A percentile compares a stretch with the other conserved stretches of the same genome.
phyloP scores from a whole-genome alignment of 2,113 vertebrate species.

The Oreochromis aureus region DNA sequence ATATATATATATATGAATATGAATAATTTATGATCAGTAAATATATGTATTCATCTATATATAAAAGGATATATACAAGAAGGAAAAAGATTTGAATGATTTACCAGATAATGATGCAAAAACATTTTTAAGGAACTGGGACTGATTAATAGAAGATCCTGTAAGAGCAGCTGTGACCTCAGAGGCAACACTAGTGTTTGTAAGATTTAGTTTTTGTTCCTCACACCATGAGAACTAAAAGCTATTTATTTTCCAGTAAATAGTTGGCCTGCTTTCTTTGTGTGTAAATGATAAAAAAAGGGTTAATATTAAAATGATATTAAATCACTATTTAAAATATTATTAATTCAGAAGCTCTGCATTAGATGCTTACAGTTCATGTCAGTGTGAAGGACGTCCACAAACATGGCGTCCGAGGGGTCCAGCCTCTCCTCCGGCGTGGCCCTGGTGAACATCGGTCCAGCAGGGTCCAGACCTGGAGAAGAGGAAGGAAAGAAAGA shows the following conservation, averaged over 20 bases:
- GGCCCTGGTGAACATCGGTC: conserved; percentile 81
- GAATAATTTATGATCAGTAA: not conserved
- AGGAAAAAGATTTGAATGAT: not conserved
- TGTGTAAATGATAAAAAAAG: not conserved
- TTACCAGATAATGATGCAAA: not conserved
- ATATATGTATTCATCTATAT: rapidly evolving
- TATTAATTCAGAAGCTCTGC: not conserved
- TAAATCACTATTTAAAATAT: rapidly evolving
- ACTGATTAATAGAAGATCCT: rapidly evolving
- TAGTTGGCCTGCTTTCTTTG: not conserved
- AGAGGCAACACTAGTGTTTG: not conserved
- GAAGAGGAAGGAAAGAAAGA: not conserved
- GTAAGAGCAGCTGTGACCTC: not conserved
- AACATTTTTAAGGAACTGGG: rapidly evolving
- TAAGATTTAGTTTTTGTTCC: not conserved
- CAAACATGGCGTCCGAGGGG: conserved; percentile 84
- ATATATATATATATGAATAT: not conserved
- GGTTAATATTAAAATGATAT: not conserved
- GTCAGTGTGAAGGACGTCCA: conserved; percentile 93
- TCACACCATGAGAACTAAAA: rapidly evolving
- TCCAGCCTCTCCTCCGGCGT: conserved; percentile 75
- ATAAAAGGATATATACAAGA: not conserved
- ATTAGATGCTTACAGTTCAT: conserved; percentile 72
- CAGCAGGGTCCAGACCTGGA: conserved; percentile 90
- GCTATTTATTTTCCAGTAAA: rapidly evolving